Evolutionary conservation across 2,113 vertebrate genomes (phyloP), one percentile per base, ranked within the genome.

Genomic region (Bostrychus sinensis): DNA sequence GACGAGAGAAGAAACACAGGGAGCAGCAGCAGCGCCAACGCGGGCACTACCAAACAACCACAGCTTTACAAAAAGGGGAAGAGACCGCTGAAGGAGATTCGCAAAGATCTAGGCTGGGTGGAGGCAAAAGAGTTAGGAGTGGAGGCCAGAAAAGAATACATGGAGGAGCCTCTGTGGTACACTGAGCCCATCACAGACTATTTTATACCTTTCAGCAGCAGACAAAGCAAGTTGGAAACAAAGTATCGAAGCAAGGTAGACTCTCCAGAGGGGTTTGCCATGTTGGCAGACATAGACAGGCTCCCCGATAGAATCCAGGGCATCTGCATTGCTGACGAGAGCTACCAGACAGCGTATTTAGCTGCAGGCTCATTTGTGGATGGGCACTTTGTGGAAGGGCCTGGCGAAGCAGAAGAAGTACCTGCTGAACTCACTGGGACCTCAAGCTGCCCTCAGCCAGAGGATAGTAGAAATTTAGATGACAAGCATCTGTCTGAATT

Each of bases 401-500:
- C 96, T 85, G 93, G 92, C 65, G 93, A 95, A 81, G 88, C 92
- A 78, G 91, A 94, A 60, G 94, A 97, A 85, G 94, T 97, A 92
- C 91, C 92, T 54, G 86, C 91, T 77, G 95, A 93, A 92, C 92
- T 95, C 91, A 77, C 93, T 79, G 94, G 94, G 94, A 95, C 94
- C 93, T 94, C 94, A 77, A 76, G 91, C 91, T 95, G 95, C 95
- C 93, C 94, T 96, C 95, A 93, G 84, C 93, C 93, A 45, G 96
- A 96, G 95, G 96, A 97, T 92, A 84, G 90, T 88, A 91, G 89
- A 76, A 94, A 95, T 91, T 93, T 95, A 92, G 97, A 97, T 99
- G 97, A 97, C 89, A 92, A 96, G 95, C 96, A 99, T 98, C 96
- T 97, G 9, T 95, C 94, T 81, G 97, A 98, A 96, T 92, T 96